Evolutionary conservation across 2,113 vertebrate species (phyloP), one percentile per base, ranked within the genome.

Genomic region (Argyrosomus japonicus): DNA sequence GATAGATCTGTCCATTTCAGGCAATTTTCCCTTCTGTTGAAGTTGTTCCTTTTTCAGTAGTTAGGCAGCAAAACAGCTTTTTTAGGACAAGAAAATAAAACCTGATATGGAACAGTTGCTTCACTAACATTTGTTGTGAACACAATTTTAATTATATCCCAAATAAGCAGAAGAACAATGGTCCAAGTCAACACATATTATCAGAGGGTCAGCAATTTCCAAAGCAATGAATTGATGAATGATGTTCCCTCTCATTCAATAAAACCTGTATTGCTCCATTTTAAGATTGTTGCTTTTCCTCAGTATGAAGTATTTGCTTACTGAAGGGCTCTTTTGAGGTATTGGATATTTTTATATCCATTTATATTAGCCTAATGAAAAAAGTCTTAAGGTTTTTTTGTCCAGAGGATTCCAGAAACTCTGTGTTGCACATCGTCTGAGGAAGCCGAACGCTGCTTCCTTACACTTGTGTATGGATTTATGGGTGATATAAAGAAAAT

Each of bases 401-500:
- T 70, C 25, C 45, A 10, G 48, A 57, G 29, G 68, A 85, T 90
- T 91, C 81, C 86, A 76, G 76, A 88, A 82, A 81, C 25, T 73
- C 82, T 74, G 43, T 68, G 68, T 48, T 82, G 79, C 83, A 57
- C 62, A 78, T 70, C 50, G 36, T 68, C 68, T 58, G 57, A 79
- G 83, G 76, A 90, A 85, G 86, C 87, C 60, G 53, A 80, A 27
- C 77, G 17, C 67, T 45, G 79, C 77, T 73, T 86, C 79, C 68
- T 67, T 75, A 58, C 65, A 56, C 74, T 75, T 75, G 69, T 60
- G 50, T 79, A 85, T 85, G 76, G 89, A 89, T 94, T 95, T 94
- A 94, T 91, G 77, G 88, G 57, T 2, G 58, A 77, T 92, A 89
- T 94, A 94, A 94, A 95, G 77, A 82, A 92, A 91, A 93, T 94